Evolutionary conservation across 2,113 vertebrate genomes (phyloP).

Genomic region (Isurus oxyrinchus): DNA sequence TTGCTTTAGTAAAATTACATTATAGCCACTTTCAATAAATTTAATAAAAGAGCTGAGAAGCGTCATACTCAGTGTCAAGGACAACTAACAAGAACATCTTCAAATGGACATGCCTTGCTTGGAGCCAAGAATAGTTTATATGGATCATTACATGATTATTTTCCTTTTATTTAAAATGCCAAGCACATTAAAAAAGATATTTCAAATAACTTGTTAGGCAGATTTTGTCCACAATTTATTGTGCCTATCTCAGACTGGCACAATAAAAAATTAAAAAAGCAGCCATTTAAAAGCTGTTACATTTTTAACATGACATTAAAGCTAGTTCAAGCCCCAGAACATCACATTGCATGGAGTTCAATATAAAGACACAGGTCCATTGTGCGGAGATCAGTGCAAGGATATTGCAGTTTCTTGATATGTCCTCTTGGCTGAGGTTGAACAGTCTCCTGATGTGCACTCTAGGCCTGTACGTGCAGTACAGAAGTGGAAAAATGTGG

Average conservation of each 20-base stretch:
- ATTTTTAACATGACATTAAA: background rate
- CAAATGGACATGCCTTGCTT: background rate
- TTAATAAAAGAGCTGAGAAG: background rate
- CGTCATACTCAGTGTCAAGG: background rate
- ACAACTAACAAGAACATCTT: background rate
- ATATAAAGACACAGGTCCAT: background rate
- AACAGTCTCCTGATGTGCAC: background rate
- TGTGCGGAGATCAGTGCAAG: background rate
- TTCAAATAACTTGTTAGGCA: background rate
- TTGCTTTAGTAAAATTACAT: background rate
- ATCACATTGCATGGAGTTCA: background rate
- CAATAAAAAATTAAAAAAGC: background rate
- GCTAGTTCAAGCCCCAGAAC: background rate
- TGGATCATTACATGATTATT: background rate
- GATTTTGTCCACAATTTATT: background rate
- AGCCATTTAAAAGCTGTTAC: background rate
- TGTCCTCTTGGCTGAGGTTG: background rate
- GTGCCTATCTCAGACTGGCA: background rate
- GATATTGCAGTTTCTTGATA: background rate
- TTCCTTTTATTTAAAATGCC: background rate
- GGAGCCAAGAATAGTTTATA: background rate
- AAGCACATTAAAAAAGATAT: background rate
- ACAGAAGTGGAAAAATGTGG: background rate
- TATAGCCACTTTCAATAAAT: background rate
- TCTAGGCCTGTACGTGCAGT: background rate